Conservation (phyloP, 1,140 invertebrate genomes). For the Drosophila tropicalis region DNA sequence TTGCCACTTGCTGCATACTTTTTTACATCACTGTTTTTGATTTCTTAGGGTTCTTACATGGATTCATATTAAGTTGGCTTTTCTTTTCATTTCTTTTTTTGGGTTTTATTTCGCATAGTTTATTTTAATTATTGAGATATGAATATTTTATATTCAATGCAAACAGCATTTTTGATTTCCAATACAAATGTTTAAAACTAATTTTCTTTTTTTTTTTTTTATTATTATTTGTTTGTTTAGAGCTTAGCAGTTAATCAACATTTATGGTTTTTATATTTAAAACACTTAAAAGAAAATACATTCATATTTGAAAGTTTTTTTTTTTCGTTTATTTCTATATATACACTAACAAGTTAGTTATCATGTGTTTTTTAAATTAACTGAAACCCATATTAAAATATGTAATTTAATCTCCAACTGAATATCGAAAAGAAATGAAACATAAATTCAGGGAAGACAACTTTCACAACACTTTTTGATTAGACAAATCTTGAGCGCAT, state of each 20-base stretch:
- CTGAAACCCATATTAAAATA: constrained; percentile 23
- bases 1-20: constrained; percentile 38
- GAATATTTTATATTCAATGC: constrained; percentile 72
- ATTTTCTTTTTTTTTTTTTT: not conserved
- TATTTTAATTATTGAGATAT: constrained; percentile 54
- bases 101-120: constrained; percentile 14
- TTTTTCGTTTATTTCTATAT: constrained; percentile 32
- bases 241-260: constrained; percentile 53
- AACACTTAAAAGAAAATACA: constrained; percentile 32
- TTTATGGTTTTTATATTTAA: constrained; percentile 34
- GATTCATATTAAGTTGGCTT: not conserved
- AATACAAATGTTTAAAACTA: constrained; percentile 47
- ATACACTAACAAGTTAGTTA: constrained; percentile 39
- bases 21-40: constrained; percentile 55
- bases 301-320: not conserved
- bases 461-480: constrained; percentile 78
- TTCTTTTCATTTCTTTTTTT: constrained; percentile 2
- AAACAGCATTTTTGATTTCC: constrained; percentile 45
- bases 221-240: not conserved
- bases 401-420: constrained; percentile 14
- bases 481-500: constrained; percentile 66
- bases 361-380: constrained; percentile 14
- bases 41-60: constrained; percentile 14
- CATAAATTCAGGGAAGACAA: constrained; percentile 72
- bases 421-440: constrained; percentile 27